Base-by-base conservation (phyloP, 2,888 invertebrate genomes). In the Pollenia griseotomentosa region DNA sequence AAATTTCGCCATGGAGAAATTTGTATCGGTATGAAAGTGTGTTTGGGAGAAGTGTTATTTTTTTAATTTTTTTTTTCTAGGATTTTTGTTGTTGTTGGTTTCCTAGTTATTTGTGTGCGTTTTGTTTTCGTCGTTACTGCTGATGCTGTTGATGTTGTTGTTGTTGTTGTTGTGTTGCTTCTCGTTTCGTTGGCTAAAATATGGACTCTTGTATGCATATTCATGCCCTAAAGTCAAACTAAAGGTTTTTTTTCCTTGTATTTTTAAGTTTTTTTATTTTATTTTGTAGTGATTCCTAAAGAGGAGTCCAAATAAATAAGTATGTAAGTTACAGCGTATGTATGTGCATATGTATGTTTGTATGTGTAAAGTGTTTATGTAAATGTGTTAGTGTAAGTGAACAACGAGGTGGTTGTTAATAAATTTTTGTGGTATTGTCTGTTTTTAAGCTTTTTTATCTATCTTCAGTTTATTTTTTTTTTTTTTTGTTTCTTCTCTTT, bases 171-270 rank as follows among this genome's bases (percentile, higher is more conserved):
- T 85, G 48, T 77, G 44, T 78, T 85, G 48, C 70, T 77, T 19
- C 55, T 74, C 19, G 70, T 80, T 71, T 74, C 59, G 51, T 53
- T 87, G 81, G 65, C 81, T 63, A 84, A 87, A 87, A 84, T 87
- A 81, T 87, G 81, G 70, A 78, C 81, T 81, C 57, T 74, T 59
- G 42, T 61, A 84, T 87, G 86, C 87, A 87, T 87, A 87, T 87
- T 87, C 84, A 87, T 87, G 84, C 87, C 84, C 87, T 82, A 68
- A 87, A 87, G 87, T 84, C 78, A 84, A 84, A 84, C 78, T 70
- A 51, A 77, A 84, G 81, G 55, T 87, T 82, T 80, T 83, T 68
- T 12, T 16, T 71, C 40, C 12, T 59, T 59, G 79, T 42, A 65
- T 42, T 73, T 65, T 79, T 53, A 46, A 42, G 57, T 71, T 77